A percentile compares a stretch with the other conserved stretches of the same genome.
These are phyloP conservation scores for Hoplodrina ambigua DNA, from an alignment of 2,888 invertebrate genomes.

Conservation along the genomic window DNA sequence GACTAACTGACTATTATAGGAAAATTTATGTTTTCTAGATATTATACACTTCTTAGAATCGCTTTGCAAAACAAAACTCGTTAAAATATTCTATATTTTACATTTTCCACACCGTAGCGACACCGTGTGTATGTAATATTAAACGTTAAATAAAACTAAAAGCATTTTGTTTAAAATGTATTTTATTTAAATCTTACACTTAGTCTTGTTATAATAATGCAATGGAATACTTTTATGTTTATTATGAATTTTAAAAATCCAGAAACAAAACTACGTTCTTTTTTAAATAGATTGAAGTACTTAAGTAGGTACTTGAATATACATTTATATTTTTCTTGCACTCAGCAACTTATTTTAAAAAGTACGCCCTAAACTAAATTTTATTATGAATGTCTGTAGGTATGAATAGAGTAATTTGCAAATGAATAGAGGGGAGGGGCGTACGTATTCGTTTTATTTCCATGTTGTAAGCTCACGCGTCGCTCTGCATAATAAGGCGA, in stretches of 20 bases:
- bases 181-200: constrained; percentile 9
- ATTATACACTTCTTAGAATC: neutral
- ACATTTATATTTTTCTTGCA: neutral
- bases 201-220: constrained; percentile 3
- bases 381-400: constrained; percentile 1
- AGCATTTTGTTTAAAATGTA: constrained; percentile 8
- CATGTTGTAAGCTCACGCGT: constrained; percentile 48
- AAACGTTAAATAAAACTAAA: constrained; percentile 8
- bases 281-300: constrained; percentile 8
- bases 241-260: neutral
- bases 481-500: constrained; percentile 50
- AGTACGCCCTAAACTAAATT: constrained; percentile 22
- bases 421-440: constrained; percentile 60
- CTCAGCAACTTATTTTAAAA: constrained; percentile 11
- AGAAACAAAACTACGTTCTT: constrained; percentile 2
- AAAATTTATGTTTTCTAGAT: neutral
- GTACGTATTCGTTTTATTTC: constrained; percentile 44
- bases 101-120: constrained; percentile 4
- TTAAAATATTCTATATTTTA: constrained; percentile 30
- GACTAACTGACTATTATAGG: too few relatives aligned
- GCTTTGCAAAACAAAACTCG: constrained; percentile 10
- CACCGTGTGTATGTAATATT: neutral
- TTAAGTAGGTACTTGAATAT: too few relatives aligned
- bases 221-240: constrained; percentile 5
- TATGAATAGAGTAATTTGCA: constrained; percentile 53